Conservation (phyloP, 2,113 vertebrate genomes). For the Arvicanthis niloticus region DNA sequence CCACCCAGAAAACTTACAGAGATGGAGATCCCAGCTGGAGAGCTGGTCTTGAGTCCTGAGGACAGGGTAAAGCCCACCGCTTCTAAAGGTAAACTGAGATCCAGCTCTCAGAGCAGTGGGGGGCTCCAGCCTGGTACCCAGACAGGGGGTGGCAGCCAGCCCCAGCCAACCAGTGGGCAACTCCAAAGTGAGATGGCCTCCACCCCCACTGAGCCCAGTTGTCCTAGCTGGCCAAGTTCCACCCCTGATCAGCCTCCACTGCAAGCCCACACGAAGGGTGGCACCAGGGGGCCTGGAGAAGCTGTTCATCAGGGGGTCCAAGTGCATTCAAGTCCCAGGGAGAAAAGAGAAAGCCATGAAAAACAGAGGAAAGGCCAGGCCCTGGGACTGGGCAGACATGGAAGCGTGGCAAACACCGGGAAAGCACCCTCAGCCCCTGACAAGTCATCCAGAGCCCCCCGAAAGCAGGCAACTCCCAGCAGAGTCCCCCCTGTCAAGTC, state of each 20-base stretch:
- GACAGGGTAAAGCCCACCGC: slow-evolving; percentile 52
- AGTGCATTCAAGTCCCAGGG: slow-evolving; percentile 87
- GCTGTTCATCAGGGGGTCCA: slow-evolving; percentile 85
- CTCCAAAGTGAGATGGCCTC: slow-evolving; percentile 81
- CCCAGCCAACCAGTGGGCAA: slow-evolving; percentile 77
- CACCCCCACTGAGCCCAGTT: slow-evolving; percentile 77
- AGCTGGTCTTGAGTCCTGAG: neutral
- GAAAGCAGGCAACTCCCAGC: slow-evolving; percentile 90
- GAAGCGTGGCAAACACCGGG: slow-evolving; percentile 81
- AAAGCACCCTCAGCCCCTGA: slow-evolving; percentile 56
- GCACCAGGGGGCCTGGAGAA: slow-evolving; percentile 92
- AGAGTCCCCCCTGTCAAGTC: slow-evolving; percentile 89
- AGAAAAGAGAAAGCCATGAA: slow-evolving; percentile 89
- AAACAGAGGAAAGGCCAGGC: slow-evolving; percentile 90
- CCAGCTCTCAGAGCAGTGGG: slow-evolving; percentile 81
- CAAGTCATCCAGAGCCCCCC: slow-evolving; percentile 87
- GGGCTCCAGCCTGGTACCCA: slow-evolving; percentile 7
- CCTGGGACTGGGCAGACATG: slow-evolving; percentile 79
- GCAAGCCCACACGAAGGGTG: slow-evolving; percentile 73
- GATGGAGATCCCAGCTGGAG: neutral
- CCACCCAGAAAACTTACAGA: neutral
- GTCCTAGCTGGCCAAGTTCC: slow-evolving; percentile 57
- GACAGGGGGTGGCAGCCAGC: slow-evolving; percentile 70
- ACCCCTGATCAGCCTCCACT: slow-evolving; percentile 83
- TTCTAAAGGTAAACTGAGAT: slow-evolving; percentile 74